Evolutionary conservation across 2,888 invertebrate species (phyloP), one percentile per base, ranked within the genome.

Genomic region (Strigamia transsilvanica): DNA sequence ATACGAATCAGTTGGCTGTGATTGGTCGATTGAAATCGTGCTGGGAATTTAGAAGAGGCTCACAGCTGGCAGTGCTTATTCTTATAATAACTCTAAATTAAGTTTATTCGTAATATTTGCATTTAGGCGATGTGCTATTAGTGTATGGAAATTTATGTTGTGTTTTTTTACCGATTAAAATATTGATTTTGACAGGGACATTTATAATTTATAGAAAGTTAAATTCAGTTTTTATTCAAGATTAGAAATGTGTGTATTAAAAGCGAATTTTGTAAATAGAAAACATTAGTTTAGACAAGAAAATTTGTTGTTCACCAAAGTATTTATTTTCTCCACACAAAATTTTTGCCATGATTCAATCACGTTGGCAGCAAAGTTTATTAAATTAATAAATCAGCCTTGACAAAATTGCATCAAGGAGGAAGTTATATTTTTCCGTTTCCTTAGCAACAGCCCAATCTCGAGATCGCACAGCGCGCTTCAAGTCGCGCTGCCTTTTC

Each of bases 301-400:
- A 42, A 42, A 42, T 42, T 51, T 51, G n/a, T 51, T 51, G 13
- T 51, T 51, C 18, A n/a, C 51, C 18, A 15, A 5, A 34, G 34
- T 51, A 51, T 51, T 51, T 51, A 27, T 66, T 66, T 66, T 27
- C 66, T 32, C 3, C 27, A 10, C 13, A 66, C 66, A 66, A 66
- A 27, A 32, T 66, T 66, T 66, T 21, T 2, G 23, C 13, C 66
- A 9, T 23, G 9, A 66, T 66, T 66, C 66, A 32, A 66, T 66
- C 66, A 66, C 15, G 32, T 23, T 66, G 61, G 61, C 61, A 61
- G 13, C 27, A 9, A 66, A 27, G 27, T 66, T 66, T 66, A 66
- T 66, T 66, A 66, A 66, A 66, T 66, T 66, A 66, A 66, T 66
- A 66, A 66, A 66, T 66, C 66, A 27, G 66, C 66, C 27, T 27